Percentiles rank a stretch among this genome's conserved stretches.
phyloP scores from a whole-genome alignment of 2,888 invertebrate species.

The Psylliodes chrysocephalus region DNA sequence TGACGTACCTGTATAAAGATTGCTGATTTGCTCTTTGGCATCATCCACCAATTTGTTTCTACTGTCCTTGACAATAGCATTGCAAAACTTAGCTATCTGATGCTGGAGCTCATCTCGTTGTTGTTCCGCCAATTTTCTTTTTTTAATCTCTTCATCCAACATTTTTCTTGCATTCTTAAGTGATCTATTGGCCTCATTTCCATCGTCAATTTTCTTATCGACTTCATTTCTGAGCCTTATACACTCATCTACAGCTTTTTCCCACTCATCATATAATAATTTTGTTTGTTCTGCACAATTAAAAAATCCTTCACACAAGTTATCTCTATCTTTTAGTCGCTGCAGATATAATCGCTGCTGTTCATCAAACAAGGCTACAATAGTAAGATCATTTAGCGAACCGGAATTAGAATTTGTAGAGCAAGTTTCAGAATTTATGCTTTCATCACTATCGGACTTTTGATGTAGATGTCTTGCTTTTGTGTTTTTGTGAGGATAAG shows the following conservation, averaged over 20 bases:
- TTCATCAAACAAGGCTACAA: constrained; percentile 33
- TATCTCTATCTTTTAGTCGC: constrained; percentile 17
- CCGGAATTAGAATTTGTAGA: constrained; percentile 13
- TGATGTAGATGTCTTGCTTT: too few species aligned
- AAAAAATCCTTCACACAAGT: constrained; percentile 49
- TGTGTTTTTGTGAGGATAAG: constrained; percentile 16
- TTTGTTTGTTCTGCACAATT: constrained; percentile 78
- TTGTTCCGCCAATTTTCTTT: constrained; percentile 26
- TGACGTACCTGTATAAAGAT: constrained; percentile 2
- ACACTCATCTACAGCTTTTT: constrained; percentile 77
- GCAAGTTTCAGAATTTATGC: constrained; percentile 15
- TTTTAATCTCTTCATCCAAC: constrained; percentile 32
- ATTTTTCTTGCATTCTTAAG: constrained; percentile 77
- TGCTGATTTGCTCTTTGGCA: constrained; percentile 22
- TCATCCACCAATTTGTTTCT: constrained; percentile 33
- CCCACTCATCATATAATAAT: constrained; percentile 76
- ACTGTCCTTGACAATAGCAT: constrained; percentile 24
- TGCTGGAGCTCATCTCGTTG: constrained; percentile 22
- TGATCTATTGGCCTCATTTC: constrained; percentile 81
- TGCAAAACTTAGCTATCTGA: constrained; percentile 30
- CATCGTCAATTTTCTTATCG: constrained; percentile 76
- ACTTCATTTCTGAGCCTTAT: constrained; percentile 76
- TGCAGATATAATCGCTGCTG: constrained; percentile 28
- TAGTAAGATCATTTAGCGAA: constrained; percentile 18
- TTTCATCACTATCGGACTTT: constrained; percentile 26